phyloP scores from a whole-genome alignment of 2,888 invertebrate species.

The Mallateleia sp. region DNA sequence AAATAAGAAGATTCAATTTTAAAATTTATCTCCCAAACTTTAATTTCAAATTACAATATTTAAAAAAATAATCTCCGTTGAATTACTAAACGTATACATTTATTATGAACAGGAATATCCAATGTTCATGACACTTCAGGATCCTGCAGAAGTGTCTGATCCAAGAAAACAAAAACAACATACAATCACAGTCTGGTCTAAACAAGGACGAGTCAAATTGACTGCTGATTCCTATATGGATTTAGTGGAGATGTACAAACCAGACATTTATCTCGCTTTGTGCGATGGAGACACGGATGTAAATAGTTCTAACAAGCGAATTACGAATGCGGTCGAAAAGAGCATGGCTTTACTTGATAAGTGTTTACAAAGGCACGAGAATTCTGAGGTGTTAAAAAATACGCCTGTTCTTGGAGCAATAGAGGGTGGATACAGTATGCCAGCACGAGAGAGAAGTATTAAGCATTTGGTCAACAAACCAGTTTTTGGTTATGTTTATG shows the following conservation, averaged over 20 bases:
- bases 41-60: too few species aligned
- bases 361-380: conserved; percentile 92
- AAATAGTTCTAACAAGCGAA: conserved; percentile 93
- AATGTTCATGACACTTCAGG: conserved; percentile 92
- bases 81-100: too few species aligned
- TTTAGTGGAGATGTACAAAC: conserved; percentile 94
- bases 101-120: conserved; percentile 89
- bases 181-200: conserved; percentile 94
- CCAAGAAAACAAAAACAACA: conserved; percentile 93
- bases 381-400: conserved; percentile 90
- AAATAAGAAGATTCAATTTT: too few species aligned
- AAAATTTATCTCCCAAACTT: too few species aligned
- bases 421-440: conserved; percentile 94
- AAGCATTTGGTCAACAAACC: conserved; percentile 91
- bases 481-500: conserved; percentile 94
- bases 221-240: conserved; percentile 94
- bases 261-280: conserved; percentile 95
- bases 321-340: conserved; percentile 93
- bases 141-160: conserved; percentile 92
- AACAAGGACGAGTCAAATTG: conserved; percentile 93
- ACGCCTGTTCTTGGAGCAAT: conserved; percentile 92
- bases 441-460: conserved; percentile 92
- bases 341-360: conserved; percentile 92
- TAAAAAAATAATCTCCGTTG: too few species aligned
- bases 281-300: conserved; percentile 94